These are phyloP conservation scores for Ceraclea dissimilis DNA, from an alignment of 2,888 invertebrate species.

Conservation along the genomic window DNA sequence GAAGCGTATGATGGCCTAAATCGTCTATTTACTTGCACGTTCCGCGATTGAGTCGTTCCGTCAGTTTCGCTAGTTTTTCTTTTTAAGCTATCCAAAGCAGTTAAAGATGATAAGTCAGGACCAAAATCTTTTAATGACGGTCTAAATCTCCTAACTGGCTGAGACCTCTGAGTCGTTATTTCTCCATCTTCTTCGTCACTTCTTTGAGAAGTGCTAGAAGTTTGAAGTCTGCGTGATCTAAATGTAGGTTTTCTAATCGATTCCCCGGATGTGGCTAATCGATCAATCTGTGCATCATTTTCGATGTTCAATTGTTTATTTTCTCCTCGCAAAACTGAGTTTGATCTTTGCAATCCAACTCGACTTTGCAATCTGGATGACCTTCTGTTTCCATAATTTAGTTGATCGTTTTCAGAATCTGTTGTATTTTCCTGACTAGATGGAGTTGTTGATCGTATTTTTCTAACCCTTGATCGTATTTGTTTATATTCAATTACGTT, in stretches of 20 bases:
- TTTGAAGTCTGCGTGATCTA: slow-evolving; percentile 16
- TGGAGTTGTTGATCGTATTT: slow-evolving; percentile 45
- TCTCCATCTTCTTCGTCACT: slow-evolving; percentile 9
- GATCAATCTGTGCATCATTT: slow-evolving; percentile 22
- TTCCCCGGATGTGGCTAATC: slow-evolving; percentile 23
- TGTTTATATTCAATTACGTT: slow-evolving; percentile 8
- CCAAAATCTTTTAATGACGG: slow-evolving; percentile 30
- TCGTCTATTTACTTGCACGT: slow-evolving; percentile 23
- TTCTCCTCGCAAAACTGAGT: background rate
- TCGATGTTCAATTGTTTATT: slow-evolving; percentile 26
- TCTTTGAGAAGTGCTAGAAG: background rate
- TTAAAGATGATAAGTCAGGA: slow-evolving; percentile 49
- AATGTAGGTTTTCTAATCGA: background rate
- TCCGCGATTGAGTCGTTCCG: slow-evolving; percentile 31
- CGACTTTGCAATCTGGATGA: slow-evolving; percentile 17
- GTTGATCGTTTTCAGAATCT: slow-evolving; percentile 29
- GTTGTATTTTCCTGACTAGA: slow-evolving; percentile 39
- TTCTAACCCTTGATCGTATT: slow-evolving; percentile 31
- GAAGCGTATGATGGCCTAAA: slow-evolving; percentile 30
- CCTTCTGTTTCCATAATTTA: slow-evolving; percentile 21
- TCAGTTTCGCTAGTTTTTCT: slow-evolving; percentile 27
- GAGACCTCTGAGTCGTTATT: slow-evolving; percentile 21
- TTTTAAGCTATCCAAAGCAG: slow-evolving; percentile 40
- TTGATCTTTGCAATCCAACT: slow-evolving; percentile 2
- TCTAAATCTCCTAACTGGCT: slow-evolving; percentile 32